A percentile compares a stretch with the other conserved stretches of the same genome.
Conservation (phyloP, 2,113 vertebrate species). For the Nerophis lumbriciformis region DNA sequence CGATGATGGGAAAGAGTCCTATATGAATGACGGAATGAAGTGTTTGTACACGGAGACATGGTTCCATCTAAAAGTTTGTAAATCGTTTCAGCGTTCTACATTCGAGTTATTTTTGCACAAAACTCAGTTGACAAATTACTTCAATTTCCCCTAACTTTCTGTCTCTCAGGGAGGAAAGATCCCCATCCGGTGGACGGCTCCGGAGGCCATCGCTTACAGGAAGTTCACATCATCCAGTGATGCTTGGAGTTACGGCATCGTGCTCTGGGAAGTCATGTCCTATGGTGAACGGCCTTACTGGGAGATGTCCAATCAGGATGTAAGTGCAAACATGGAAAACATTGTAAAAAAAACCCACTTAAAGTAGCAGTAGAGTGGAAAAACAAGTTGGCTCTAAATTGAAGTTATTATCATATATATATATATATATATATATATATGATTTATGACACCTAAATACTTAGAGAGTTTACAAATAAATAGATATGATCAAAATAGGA, state of each 20-base stretch:
- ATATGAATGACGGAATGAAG: no score
- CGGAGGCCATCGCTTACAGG: conserved; percentile 95
- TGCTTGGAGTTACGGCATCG: conserved; percentile 95
- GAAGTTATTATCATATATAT: no score
- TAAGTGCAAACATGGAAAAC: conserved; percentile 69
- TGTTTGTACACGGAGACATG: no score
- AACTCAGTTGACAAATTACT: neutral
- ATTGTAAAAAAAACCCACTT: no score
- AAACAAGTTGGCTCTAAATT: no score
- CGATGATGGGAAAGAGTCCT: no score
- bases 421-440: no score
- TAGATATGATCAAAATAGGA: no score
- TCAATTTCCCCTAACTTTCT: neutral
- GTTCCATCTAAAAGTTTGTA: no score
- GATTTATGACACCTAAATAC: no score
- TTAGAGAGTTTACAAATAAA: no score
- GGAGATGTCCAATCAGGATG: conserved; percentile 99
- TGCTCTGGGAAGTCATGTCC: conserved; percentile 98
- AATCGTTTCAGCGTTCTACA: neutral
- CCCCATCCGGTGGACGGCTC: conserved; percentile 95
- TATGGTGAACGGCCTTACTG: conserved; percentile 97
- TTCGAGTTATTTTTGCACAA: neutral
- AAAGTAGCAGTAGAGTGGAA: no score
- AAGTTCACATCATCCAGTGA: conserved; percentile 98
- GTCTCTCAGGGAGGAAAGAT: conserved; percentile 90